These are phyloP conservation scores for Campylomormyrus tamandua DNA, from an alignment of 2,113 vertebrate genomes.

Conservation along the genomic window DNA sequence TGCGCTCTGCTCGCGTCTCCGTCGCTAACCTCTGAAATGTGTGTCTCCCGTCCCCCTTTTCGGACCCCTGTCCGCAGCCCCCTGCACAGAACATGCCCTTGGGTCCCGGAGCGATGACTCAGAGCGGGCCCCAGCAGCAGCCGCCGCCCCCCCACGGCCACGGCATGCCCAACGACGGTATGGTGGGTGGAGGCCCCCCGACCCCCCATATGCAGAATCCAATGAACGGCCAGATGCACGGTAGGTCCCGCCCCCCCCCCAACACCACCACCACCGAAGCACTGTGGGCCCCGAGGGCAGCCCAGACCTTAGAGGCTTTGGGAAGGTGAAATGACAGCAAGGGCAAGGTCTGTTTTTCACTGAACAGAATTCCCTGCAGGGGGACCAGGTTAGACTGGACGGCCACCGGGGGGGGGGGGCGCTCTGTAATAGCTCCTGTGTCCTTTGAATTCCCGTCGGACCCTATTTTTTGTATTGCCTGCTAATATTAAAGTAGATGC, in stretches of 20 bases:
- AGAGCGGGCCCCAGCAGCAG: conserved; percentile 81
- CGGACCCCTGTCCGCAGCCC: conserved; percentile 69
- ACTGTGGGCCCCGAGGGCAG: conserved; percentile 70
- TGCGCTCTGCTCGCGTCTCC: background rate
- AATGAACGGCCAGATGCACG: conserved; percentile 99
- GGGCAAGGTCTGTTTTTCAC: background rate
- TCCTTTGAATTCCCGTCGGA: background rate
- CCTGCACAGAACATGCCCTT: conserved; percentile 96
- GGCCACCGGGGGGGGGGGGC: background rate
- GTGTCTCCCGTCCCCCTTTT: background rate
- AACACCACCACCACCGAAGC: conserved; percentile 75
- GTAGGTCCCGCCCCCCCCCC: conserved; percentile 69
- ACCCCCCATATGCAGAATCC: conserved; percentile 96
- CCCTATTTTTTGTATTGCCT: background rate
- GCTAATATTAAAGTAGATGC: background rate
- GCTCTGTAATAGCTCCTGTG: background rate
- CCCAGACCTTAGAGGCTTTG: conserved; percentile 48
- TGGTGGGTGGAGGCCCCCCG: conserved; percentile 86
- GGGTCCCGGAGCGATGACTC: conserved; percentile 93
- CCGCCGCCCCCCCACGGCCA: conserved; percentile 85
- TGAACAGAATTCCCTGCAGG: background rate
- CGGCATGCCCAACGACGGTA: conserved; percentile 89
- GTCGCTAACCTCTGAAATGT: conserved; percentile 12
- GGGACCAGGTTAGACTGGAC: background rate
- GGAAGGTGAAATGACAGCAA: conserved; percentile 73